Evolutionary conservation across 2,797 vertebrate species (phyloP).

Genomic region (Rhynchonycteris naso): DNA sequence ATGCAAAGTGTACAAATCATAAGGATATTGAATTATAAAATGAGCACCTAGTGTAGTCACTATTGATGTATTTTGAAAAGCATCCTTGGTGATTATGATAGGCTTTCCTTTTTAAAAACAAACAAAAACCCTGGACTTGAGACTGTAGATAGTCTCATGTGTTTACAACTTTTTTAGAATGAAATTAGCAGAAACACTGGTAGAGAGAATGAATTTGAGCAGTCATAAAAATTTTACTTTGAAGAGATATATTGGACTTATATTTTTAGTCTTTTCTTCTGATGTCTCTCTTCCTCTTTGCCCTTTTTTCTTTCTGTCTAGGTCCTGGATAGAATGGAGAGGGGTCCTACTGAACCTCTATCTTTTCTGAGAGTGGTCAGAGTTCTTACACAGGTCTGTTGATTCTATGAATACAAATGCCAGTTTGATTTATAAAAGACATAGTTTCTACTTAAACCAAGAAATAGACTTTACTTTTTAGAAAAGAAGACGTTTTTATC

Average conservation of each 20-base stretch:
- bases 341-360: constrained; percentile 63
- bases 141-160: neutral
- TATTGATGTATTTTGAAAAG: constrained; percentile 48
- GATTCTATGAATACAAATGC: constrained; percentile 57
- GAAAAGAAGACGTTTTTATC: constrained; percentile 50
- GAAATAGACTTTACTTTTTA: constrained; percentile 40
- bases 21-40: constrained; percentile 51
- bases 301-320: constrained; percentile 67
- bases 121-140: neutral
- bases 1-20: neutral
- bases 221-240: constrained; percentile 54
- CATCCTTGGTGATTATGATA: constrained; percentile 41
- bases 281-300: constrained; percentile 70
- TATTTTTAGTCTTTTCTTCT: constrained; percentile 58
- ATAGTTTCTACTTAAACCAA: constrained; percentile 49
- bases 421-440: constrained; percentile 55
- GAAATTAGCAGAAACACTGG: constrained; percentile 45
- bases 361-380: constrained; percentile 77
- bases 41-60: neutral
- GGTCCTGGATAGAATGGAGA: constrained; percentile 79
- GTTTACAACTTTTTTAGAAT: constrained; percentile 52
- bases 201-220: constrained; percentile 46
- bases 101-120: constrained; percentile 49
- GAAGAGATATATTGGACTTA: constrained; percentile 40
- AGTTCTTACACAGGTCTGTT: constrained; percentile 77